These are phyloP conservation scores for Nymphicus hollandicus DNA, from an alignment of 2,113 vertebrate species.

Conservation along the genomic window DNA sequence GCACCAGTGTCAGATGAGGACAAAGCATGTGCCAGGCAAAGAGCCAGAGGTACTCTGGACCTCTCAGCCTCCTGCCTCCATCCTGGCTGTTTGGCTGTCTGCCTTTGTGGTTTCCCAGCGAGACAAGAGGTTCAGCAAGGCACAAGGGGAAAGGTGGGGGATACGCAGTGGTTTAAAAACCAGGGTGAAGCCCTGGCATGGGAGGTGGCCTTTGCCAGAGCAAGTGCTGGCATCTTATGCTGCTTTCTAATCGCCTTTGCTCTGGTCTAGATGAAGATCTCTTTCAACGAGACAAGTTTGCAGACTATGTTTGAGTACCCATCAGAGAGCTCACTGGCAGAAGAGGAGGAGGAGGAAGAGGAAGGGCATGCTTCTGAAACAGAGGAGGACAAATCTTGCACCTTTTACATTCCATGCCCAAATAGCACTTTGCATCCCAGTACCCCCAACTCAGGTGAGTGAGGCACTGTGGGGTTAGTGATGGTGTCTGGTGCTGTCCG, in stretches of 20 bases:
- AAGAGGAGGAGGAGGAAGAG: conserved; percentile 78
- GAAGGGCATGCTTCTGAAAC: conserved; percentile 48
- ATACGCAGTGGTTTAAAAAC: no score
- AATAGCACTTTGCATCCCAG: conserved; percentile 61
- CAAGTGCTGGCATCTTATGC: not conserved
- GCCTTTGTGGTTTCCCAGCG: not conserved
- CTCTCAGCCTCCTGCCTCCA: not conserved
- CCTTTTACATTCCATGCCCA: conserved; percentile 78
- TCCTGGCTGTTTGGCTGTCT: not conserved
- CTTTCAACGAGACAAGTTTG: conserved; percentile 91
- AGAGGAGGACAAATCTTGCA: conserved; percentile 65
- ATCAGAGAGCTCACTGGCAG: conserved; percentile 84
- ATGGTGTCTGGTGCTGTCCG: not conserved
- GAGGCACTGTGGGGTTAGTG: not conserved
- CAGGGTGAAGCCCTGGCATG: not conserved
- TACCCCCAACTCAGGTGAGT: conserved; percentile 79
- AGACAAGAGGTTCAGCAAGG: not conserved
- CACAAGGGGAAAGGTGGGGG: rapidly evolving
- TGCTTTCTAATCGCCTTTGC: not conserved
- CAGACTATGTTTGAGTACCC: conserved; percentile 95
- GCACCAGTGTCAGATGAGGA: not conserved
- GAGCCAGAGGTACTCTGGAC: not conserved
- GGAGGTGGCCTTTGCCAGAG: not conserved
- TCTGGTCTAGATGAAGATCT: conserved; percentile 89
- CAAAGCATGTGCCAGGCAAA: not conserved